Conservation (phyloP, 2,888 invertebrate species). For the Mermis nigrescens region DNA sequence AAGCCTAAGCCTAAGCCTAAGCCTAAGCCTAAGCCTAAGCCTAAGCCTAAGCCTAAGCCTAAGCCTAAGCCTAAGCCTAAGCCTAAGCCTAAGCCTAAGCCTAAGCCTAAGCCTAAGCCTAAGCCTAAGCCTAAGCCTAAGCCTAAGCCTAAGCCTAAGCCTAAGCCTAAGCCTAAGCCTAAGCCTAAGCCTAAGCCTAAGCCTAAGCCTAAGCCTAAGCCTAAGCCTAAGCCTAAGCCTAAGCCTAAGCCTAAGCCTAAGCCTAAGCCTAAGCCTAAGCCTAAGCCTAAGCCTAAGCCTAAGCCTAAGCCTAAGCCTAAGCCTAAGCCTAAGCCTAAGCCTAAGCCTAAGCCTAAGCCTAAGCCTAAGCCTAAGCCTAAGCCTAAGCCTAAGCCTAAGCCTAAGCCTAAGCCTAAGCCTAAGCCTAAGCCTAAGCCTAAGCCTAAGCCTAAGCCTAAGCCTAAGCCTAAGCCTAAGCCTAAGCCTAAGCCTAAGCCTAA, state of each 20-base stretch:
- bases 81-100: slow-evolving; percentile 1
- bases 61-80: slow-evolving; percentile 4
- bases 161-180: background rate
- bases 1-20: background rate
- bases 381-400: background rate
- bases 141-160: slow-evolving; percentile 2
- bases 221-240: slow-evolving; percentile 2
- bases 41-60: slow-evolving; percentile 1
- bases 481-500: background rate
- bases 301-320: slow-evolving; percentile 3
- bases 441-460: background rate
- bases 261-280: slow-evolving; percentile 3
- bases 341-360: background rate
- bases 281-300: background rate
- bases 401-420: background rate
- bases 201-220: background rate
- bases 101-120: slow-evolving; percentile 1
- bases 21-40: slow-evolving; percentile 1
- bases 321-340: slow-evolving; percentile 3
- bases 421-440: background rate
- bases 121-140: slow-evolving; percentile 3
- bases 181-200: background rate
- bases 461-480: background rate
- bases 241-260: slow-evolving; percentile 4
- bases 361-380: background rate